phyloP scores from a whole-genome alignment of 2,888 invertebrate genomes.

The Lumbricus terrestris region DNA sequence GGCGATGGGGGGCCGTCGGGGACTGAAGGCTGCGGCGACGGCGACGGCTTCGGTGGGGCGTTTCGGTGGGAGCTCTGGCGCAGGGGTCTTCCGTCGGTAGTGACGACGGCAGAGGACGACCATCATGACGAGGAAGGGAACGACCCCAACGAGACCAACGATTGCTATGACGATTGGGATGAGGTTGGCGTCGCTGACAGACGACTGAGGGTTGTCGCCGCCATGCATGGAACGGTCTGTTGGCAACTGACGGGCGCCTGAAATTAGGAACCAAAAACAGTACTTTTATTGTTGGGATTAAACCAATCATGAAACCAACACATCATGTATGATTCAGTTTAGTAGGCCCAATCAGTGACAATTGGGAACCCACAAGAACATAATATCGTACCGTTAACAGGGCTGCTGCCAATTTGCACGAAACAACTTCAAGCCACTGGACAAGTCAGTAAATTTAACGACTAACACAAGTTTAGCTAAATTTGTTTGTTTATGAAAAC shows the following conservation, averaged over 20 bases:
- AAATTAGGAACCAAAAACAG: neutral
- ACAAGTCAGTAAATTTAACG: too few relatives aligned
- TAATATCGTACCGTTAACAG: too few relatives aligned
- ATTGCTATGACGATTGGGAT: neutral
- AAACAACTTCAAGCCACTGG: too few relatives aligned
- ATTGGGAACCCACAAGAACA: too few relatives aligned
- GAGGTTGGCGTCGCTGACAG: neutral
- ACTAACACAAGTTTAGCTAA: too few relatives aligned
- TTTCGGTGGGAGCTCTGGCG: neutral
- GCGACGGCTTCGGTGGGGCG: neutral
- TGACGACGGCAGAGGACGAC: neutral
- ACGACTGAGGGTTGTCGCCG: neutral
- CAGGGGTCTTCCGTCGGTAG: neutral
- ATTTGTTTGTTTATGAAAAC: neutral
- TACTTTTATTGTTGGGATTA: too few relatives aligned
- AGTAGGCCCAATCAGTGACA: too few relatives aligned
- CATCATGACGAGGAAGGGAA: neutral
- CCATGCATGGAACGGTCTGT: constrained; percentile 6
- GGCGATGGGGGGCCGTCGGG: neutral
- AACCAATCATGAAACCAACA: too few relatives aligned
- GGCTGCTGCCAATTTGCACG: too few relatives aligned
- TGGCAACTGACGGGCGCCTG: neutral
- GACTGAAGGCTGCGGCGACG: neutral
- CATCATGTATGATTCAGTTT: too few relatives aligned
- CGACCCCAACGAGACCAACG: neutral